Conservation (phyloP, 2,888 invertebrate species). For the Cataglyphis altisquamis region DNA sequence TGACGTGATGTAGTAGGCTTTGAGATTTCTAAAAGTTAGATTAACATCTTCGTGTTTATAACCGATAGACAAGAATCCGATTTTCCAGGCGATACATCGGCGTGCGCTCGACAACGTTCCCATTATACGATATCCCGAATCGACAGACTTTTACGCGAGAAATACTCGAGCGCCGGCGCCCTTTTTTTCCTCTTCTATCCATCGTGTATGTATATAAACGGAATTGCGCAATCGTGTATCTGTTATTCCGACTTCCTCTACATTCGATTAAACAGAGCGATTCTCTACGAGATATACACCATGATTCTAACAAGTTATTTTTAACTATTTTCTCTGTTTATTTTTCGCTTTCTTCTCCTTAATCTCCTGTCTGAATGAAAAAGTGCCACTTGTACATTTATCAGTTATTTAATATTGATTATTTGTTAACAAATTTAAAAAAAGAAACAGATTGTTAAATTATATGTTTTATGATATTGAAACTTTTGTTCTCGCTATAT, state of each 20-base stretch:
- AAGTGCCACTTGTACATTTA: neutral
- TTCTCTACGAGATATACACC: neutral
- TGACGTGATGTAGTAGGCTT: neutral
- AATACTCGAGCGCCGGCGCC: constrained; percentile 3
- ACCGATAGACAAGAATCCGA: constrained; percentile 18
- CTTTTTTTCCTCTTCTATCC: constrained; percentile 24
- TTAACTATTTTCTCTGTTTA: neutral
- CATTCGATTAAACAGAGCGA: constrained; percentile 25
- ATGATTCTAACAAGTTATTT: constrained; percentile 2
- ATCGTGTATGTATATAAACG: constrained; percentile 21
- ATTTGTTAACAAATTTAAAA: neutral
- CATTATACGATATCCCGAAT: constrained; percentile 46
- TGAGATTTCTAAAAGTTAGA: neutral
- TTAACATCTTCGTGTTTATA: constrained; percentile 13
- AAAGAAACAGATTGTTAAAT: neutral
- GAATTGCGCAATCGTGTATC: constrained; percentile 45
- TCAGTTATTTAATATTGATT: neutral
- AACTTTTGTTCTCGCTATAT: neutral
- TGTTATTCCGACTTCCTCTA: constrained; percentile 24
- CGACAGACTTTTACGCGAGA: constrained; percentile 13
- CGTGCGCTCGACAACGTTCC: constrained; percentile 32
- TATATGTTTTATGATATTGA: neutral
- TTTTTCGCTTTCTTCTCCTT: constrained; percentile 10
- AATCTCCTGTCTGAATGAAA: neutral
- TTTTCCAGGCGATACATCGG: constrained; percentile 10